Evolutionary conservation across 2,113 vertebrate genomes (phyloP), one percentile per base, ranked within the genome.

Genomic region (Antigone vipio): DNA sequence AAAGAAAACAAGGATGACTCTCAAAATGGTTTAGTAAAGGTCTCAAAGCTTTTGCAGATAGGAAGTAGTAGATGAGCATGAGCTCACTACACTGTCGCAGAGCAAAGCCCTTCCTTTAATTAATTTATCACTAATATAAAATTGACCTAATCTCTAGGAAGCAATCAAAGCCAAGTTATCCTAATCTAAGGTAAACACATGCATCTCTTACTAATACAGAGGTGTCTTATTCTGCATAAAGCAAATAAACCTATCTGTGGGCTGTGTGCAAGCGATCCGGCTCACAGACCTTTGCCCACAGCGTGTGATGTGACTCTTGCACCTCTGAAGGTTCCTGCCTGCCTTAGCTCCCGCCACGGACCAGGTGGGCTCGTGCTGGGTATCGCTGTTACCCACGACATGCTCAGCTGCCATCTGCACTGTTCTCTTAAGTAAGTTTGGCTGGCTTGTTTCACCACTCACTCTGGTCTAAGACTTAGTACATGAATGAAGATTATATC

Each of bases 281-380:
- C 78, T 85, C 62, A 52, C 30, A 38, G 91, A 92, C 91, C 95
- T 97, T 95, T 85, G 85, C 32, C 63, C 59, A 4, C n/a, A 29
- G 58, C 3, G 4, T 4, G 3, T 0, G 1, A 9, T 35, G 53
- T 20, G 74, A 53, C 67, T 79, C 58, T 64, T 52, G 74, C 38
- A 56, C 49, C 53, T 88, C 82, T 52, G 42, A 23, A 71, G 85
- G 38, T 52, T 72, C 44, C 88, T 81, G 49, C 68, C 42, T 44
- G 27, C 53, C 64, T 64, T 45, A 44, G 55, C 38, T 87, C 52
- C 60, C 0, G 0, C 58, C 50, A 35, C 10, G 2, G 64, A 44
- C 29, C 10, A 35, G 38, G 22, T 4, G 13, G 64, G 26, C 64
- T 85, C 23, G 2, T 66, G 72, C 80, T 87, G 95, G 27, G 6